Evolutionary conservation across 2,888 invertebrate species (phyloP).

Genomic region (Cepaea hortensis): DNA sequence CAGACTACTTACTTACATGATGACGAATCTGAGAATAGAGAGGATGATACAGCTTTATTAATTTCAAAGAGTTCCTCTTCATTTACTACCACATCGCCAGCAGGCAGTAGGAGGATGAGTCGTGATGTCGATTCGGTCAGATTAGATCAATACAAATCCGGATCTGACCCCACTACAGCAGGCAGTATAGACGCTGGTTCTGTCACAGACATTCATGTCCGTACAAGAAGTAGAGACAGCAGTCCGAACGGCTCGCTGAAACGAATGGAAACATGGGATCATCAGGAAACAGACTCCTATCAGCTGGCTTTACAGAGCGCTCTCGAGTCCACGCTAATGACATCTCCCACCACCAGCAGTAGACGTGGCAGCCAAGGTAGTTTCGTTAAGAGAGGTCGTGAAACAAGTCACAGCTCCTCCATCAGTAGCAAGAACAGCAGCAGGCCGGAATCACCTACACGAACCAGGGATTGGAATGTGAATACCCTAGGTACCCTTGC

Average conservation of each 20-base stretch:
- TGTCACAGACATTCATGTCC: not conserved
- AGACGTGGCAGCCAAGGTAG: not conserved
- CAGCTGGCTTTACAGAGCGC: not conserved
- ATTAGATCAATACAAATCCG: not conserved
- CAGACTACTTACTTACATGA: not conserved
- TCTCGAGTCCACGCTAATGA: not conserved
- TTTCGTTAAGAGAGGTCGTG: not conserved
- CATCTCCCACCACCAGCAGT: not conserved
- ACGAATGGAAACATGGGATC: not conserved
- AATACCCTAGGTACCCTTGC: not conserved
- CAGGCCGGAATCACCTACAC: not conserved
- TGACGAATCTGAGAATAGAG: not conserved
- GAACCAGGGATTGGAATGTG: not conserved
- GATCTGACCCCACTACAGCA: not conserved
- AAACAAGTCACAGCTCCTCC: not conserved
- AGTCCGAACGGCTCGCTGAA: not conserved
- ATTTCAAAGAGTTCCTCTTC: not conserved
- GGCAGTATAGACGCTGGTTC: not conserved
- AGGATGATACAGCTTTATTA: not conserved
- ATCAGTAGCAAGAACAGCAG: not conserved
- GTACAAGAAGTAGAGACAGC: not conserved
- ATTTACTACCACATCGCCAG: not conserved
- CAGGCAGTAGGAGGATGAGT: not conserved
- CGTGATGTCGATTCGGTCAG: not conserved
- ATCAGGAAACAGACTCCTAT: not conserved